Evolutionary conservation across 2,888 invertebrate species (phyloP), one percentile per base, ranked within the genome.

Genomic region (Gastrophysa polygoni): DNA sequence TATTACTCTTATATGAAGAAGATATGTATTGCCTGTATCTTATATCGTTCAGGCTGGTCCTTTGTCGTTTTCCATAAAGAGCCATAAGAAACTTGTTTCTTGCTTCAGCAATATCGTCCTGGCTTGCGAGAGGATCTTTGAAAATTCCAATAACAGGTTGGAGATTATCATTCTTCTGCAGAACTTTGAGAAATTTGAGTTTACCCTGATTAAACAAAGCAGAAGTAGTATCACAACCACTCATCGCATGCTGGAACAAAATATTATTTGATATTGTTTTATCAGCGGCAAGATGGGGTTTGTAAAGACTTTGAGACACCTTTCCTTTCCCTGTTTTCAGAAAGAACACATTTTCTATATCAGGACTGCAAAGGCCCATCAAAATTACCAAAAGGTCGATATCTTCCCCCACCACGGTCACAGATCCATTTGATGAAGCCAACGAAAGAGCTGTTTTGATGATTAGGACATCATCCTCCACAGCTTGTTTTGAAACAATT

Each of bases 181-280:
- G 55, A 47, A 60, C 58, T 62, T 67, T 61, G 44, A 64, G 57
- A 63, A 60, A 63, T 64, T 66, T 68, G 43, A 58, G 32, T 49
- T 66, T 66, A 17, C 58, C 63, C 48, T 64, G 56, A 52, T 61
- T 63, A 38, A 61, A 63, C 29, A 57, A 54, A 43, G 61, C 63
- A 44, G 55, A 66, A 54, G 55, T 66, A 1, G 57, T 55, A 59
- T 64, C 61, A 55, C 61, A 66, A 50, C 51, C 51, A 38, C 32
- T 51, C 6, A 59, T 29, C 16, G 29, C 51, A 5, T 44, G 48
- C 48, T 24, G 28, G 28, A 24, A 48, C 3, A 46, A 46, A 2
- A 46, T 46, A 5, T 47, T 11, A n/a, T 47, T 14, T 18, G 21
- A 47, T 47, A 47, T 6, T 2, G 32, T 6, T 47, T 47, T 47